Evolutionary conservation across 1,140 invertebrate species (phyloP), one percentile per base, ranked within the genome.

Genomic region (Drosophila tsacasi): DNA sequence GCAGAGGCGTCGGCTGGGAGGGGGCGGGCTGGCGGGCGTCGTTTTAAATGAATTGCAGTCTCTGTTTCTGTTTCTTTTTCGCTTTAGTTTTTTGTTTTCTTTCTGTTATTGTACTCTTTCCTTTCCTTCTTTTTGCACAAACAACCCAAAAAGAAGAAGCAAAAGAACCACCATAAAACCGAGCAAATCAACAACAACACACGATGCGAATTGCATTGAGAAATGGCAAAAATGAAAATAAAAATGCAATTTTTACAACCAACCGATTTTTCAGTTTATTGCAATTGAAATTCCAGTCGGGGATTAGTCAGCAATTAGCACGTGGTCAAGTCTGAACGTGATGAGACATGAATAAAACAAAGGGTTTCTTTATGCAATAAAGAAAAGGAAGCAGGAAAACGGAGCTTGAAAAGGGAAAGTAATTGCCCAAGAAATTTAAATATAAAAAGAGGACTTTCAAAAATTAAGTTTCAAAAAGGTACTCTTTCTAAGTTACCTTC

Each of bases 11-110:
- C 71, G 40, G n/a, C 52, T 12, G 65, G 55, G 55, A 65, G 73
- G 49, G 67, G 30, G 39, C 19, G 42, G 67, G 62, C 47, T 63
- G 30, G 39, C 19, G 42, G 67, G 62, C 47, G 23, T 55, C 85
- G 81, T 81, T 78, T 90, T 90, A 91, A 90, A 79, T 90, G 81
- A 79, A 79, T 85, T 85, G 81, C 79, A 75, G 60, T 79, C 67
- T 65, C 49, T 68, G 46, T 73, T 72, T 73, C 52, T 40, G 27
- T 73, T 72, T 73, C 52, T 42, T 39, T 72, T 67, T 57, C 17
- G 52, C 66, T 64, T 42, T 67, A 44, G 67, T 72, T 73, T 37
- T 49, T 32, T 30, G n/a, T n/a, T 67, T 57, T 49, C 49, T 60
- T 55, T 49, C 44, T 60, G 52, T 60, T 60, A 61, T 57, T 76